Evolutionary conservation across 2,113 vertebrate genomes (phyloP).

Genomic region (Casuarius casuarius): DNA sequence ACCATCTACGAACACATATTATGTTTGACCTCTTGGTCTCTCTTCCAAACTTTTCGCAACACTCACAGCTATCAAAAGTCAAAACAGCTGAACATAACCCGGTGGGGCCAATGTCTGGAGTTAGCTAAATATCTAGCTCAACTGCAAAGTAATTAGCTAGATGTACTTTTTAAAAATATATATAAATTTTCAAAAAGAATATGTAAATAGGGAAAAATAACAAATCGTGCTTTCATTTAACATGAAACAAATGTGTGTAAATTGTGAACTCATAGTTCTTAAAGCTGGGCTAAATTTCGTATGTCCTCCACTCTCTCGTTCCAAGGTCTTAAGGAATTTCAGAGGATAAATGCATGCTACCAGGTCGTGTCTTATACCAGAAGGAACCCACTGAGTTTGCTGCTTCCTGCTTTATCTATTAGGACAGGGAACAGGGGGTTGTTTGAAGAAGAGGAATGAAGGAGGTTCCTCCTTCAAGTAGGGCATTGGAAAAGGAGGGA

Average conservation of each 20-base stretch:
- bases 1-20: not conserved
- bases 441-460: not conserved
- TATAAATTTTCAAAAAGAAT: not conserved
- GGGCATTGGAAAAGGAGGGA: not conserved
- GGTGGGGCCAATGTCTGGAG: accelerated
- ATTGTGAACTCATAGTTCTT: not conserved
- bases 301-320: not conserved
- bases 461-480: not conserved
- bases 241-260: not conserved
- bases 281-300: not conserved
- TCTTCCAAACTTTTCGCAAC: not conserved
- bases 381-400: too few species aligned
- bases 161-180: not conserved
- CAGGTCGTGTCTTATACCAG: not conserved
- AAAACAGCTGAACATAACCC: not conserved
- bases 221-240: not conserved
- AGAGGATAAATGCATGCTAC: not conserved
- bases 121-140: not conserved
- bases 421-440: too few species aligned
- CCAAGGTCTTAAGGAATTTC: not conserved
- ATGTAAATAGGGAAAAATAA: not conserved
- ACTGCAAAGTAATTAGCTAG: not conserved
- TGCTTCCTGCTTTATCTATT: too few species aligned
- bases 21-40: not conserved
- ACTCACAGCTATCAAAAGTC: not conserved